Percentiles rank a stretch among this genome's conserved stretches.
phyloP scores from a whole-genome alignment of 2,797 vertebrate genomes.

The Mormyrus hasselquistii region DNA sequence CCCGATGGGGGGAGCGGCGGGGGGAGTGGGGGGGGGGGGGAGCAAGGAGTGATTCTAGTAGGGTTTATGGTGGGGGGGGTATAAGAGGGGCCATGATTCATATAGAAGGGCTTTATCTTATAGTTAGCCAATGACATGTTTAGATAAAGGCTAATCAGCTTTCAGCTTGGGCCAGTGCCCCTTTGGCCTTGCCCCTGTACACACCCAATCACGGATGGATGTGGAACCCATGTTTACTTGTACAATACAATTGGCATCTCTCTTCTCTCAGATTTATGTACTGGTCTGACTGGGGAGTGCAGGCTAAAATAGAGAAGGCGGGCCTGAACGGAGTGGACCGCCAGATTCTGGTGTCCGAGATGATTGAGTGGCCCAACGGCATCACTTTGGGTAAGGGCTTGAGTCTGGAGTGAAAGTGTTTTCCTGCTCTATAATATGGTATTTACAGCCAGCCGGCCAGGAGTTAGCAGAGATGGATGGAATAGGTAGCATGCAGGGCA shows the following conservation, averaged over 20 bases:
- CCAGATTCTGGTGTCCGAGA: constrained; percentile 80
- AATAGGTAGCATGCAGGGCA: constrained; percentile 30
- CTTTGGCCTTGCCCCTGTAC: background rate
- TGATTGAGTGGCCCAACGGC: constrained; percentile 96
- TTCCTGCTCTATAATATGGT: background rate
- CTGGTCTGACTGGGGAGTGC: constrained; percentile 95
- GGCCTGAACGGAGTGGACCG: constrained; percentile 89
- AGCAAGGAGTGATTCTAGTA: background rate
- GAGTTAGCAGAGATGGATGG: constrained; percentile 34
- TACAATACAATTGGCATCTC: background rate
- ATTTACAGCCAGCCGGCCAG: background rate
- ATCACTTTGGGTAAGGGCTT: constrained; percentile 81
- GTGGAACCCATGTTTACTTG: background rate
- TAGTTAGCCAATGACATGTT: background rate
- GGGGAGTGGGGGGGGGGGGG: no score
- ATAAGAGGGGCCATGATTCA: background rate
- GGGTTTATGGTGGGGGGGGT: background rate
- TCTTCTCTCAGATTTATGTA: constrained; percentile 65
- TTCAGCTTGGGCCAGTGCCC: background rate
- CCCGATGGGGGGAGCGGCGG: no score
- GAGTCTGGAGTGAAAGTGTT: background rate
- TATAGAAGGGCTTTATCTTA: background rate
- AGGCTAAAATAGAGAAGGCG: constrained; percentile 91
- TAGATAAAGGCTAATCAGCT: background rate
- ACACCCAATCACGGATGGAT: background rate